Evolutionary conservation across 1,140 invertebrate genomes (phyloP).

Genomic region (Pseudoatta argentina): DNA sequence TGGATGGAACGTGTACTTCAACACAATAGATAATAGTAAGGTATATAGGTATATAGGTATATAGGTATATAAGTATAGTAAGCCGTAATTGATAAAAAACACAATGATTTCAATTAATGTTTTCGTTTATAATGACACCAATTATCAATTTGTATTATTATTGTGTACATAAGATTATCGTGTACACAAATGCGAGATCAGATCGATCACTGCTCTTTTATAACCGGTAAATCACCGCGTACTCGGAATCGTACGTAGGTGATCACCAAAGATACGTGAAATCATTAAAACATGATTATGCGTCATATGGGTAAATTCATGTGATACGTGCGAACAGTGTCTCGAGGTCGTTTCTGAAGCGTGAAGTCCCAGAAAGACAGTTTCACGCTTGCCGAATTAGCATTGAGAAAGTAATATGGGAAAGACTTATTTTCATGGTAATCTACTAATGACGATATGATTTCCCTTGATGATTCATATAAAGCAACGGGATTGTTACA

Average conservation of each 20-base stretch:
- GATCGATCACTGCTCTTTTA: neutral
- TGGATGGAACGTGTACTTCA: too few species aligned
- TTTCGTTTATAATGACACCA: too few species aligned
- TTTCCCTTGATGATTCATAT: slow-evolving; percentile 18
- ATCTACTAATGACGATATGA: neutral
- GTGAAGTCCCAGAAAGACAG: neutral
- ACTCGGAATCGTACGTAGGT: neutral
- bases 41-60: too few species aligned
- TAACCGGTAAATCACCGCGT: slow-evolving; percentile 1
- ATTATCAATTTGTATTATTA: neutral
- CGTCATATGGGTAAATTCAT: neutral
- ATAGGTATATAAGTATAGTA: too few species aligned
- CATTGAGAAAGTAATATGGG: neutral
- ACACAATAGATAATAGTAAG: too few species aligned
- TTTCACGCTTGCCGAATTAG: neutral
- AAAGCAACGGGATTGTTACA: neutral
- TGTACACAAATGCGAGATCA: neutral
- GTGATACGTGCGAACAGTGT: neutral
- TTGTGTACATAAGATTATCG: too few species aligned
- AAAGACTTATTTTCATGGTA: neutral
- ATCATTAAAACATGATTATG: slow-evolving; percentile 12
- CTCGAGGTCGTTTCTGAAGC: neutral
- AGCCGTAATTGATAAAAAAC: too few species aligned
- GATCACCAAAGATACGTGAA: neutral
- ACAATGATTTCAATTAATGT: too few species aligned